Conservation (phyloP, 2,888 invertebrate species). For the Drosophila robusta region DNA sequence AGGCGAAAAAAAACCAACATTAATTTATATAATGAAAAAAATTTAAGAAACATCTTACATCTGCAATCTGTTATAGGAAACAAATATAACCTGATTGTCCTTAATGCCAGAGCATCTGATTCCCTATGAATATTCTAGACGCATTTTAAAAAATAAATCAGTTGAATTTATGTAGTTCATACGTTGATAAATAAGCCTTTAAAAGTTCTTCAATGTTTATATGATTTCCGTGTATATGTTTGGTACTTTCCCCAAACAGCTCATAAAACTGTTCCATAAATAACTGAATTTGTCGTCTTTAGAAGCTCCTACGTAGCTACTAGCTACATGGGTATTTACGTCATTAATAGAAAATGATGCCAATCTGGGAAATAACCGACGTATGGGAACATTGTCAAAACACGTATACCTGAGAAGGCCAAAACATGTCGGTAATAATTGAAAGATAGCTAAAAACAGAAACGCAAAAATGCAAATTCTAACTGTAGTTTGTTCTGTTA, state of each 20-base stretch:
- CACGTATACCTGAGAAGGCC: not conserved
- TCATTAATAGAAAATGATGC: constrained; percentile 14
- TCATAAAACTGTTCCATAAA: not conserved
- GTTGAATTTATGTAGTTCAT: too few species aligned
- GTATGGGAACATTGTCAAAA: constrained; percentile 10
- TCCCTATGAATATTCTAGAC: too few species aligned
- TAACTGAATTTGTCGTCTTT: not conserved
- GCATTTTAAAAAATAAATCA: too few species aligned
- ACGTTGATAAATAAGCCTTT: not conserved
- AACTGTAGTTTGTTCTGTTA: constrained; percentile 5
- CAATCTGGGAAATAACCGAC: constrained; percentile 2
- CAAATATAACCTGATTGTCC: too few species aligned
- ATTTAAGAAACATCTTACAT: too few species aligned
- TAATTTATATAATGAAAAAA: too few species aligned
- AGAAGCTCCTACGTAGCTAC: not conserved
- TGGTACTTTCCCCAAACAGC: constrained; percentile 1
- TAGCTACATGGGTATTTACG: constrained; percentile 6
- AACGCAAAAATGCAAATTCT: constrained; percentile 14
- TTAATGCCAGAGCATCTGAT: too few species aligned
- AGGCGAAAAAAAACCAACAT: too few species aligned
- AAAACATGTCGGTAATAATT: constrained; percentile 22
- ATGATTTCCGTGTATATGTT: not conserved
- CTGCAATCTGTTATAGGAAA: too few species aligned
- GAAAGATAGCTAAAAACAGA: constrained; percentile 24
- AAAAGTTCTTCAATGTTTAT: too few species aligned